Base-by-base conservation (phyloP, 2,113 vertebrate species). In the Anarrhichthys ocellatus region DNA sequence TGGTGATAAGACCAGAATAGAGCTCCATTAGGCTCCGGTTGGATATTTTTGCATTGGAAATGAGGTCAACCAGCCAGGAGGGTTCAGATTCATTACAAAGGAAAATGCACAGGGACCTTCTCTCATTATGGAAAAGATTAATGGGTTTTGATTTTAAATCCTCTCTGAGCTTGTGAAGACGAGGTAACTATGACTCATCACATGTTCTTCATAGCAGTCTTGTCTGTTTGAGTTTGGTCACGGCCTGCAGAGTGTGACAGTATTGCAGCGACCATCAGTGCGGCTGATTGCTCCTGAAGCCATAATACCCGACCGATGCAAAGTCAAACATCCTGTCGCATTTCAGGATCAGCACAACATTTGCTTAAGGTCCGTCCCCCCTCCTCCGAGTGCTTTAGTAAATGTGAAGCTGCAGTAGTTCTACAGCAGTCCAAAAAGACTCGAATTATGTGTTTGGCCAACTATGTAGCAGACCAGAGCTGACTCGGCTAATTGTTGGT, bases 41-140 rank as follows among this genome's bases (percentile, higher is more conserved):
- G 64, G 69, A 86, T 92, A 91, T 92, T 91, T 94, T 74, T 85
- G 80, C 65, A 15, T 61, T 72, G 27, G 69, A 91, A 94, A 93
- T 66, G 88, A 90, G 93, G 92, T 81, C 89, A 87, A n/a, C 64
- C 88, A 86, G 76, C 82, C 70, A 77, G 75, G 65, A 84, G 90
- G 61, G 82, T 88, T 88, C 78, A 88, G 78, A 85, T 91, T 90
- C 87, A 92, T 92, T 86, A 91, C 67, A 72, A 85, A 88, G 86
- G 82, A 69, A 69, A 87, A 85, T 65, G 89, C 75, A 36, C 78
- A 82, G 90, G 92, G 93, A 87, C 86, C 22, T 10, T 87, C 69
- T 75, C 75, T 91, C 89, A 91, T 94, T 89, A 94, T 85, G 69
- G 40, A 66, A 87, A 80, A 87, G 79, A 87, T 81, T 89, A 89